A percentile compares a stretch with the other conserved stretches of the same genome.
Conservation (phyloP, 1,140 invertebrate genomes). For the Lepidurus packardi region DNA sequence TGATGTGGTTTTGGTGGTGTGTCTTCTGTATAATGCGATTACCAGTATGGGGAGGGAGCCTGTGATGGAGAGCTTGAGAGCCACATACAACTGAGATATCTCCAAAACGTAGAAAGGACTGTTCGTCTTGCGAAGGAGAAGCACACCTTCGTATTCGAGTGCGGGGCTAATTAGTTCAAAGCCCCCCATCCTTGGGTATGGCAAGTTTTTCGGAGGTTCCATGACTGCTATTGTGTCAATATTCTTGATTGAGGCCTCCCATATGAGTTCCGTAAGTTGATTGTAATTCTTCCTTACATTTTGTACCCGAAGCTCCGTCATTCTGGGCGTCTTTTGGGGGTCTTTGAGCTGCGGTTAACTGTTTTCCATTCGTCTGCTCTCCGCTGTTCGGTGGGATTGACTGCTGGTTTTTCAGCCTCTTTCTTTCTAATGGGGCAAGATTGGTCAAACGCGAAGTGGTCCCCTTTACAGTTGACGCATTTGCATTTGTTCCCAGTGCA, state of each 20-base stretch:
- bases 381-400: too few relatives aligned
- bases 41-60: neutral
- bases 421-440: neutral
- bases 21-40: too few relatives aligned
- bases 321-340: neutral
- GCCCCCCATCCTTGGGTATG: neutral
- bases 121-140: neutral
- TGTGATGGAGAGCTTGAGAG: neutral
- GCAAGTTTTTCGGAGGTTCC: neutral
- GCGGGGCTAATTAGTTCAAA: neutral
- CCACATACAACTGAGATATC: neutral
- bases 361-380: neutral
- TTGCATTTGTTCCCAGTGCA: neutral
- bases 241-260: neutral
- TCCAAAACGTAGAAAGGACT: neutral
- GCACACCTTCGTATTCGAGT: neutral
- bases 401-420: too few relatives aligned
- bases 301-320: too few relatives aligned
- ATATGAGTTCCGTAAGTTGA: too few relatives aligned
- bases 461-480: conserved; percentile 13
- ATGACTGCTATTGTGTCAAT: conserved; percentile 11
- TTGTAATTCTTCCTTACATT: neutral
- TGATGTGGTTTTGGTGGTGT: too few relatives aligned
- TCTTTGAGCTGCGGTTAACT: too few relatives aligned
- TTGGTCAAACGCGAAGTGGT: neutral